A percentile compares a stretch with the other conserved stretches of the same genome.
Conservation (phyloP, 1,140 invertebrate genomes). For the Agraylea sexmaculata region DNA sequence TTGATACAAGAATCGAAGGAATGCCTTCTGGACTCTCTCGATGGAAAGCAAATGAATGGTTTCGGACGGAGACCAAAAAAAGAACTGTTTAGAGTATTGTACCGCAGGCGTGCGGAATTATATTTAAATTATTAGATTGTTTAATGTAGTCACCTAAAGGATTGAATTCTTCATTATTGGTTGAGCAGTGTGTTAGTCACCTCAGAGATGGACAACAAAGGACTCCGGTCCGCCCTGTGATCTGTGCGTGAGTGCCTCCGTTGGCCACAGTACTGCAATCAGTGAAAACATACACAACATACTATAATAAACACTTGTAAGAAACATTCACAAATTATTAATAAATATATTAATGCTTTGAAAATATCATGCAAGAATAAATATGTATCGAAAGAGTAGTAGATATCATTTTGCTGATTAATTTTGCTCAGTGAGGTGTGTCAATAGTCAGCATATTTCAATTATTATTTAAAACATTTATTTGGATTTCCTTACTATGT, state of each 20-base stretch:
- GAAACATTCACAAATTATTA: slow-evolving; percentile 1
- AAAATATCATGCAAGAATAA: neutral
- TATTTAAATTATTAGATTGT: neutral
- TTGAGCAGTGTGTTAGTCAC: slow-evolving; percentile 68
- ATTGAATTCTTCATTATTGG: slow-evolving; percentile 36
- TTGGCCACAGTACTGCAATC: slow-evolving; percentile 22
- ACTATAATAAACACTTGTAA: slow-evolving; percentile 8
- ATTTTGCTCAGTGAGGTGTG: too few relatives aligned
- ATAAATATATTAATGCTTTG: slow-evolving; percentile 3
- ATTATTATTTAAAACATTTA: too few relatives aligned
- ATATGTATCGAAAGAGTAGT: neutral
- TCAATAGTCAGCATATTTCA: too few relatives aligned
- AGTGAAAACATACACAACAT: slow-evolving; percentile 9
- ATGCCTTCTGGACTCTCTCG: too few relatives aligned
- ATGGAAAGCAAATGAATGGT: too few relatives aligned
- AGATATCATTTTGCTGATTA: too few relatives aligned
- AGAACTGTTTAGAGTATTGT: too few relatives aligned
- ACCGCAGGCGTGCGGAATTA: neutral
- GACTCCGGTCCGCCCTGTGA: slow-evolving; percentile 61
- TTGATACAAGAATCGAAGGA: too few relatives aligned
- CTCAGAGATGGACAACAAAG: slow-evolving; percentile 71
- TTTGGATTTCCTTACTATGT: too few relatives aligned
- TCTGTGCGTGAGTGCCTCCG: slow-evolving; percentile 28
- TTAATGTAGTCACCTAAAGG: neutral
- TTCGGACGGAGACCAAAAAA: too few relatives aligned